Evolutionary conservation across 1,140 invertebrate genomes (phyloP).

Genomic region (Pentalonia nigronervosa): DNA sequence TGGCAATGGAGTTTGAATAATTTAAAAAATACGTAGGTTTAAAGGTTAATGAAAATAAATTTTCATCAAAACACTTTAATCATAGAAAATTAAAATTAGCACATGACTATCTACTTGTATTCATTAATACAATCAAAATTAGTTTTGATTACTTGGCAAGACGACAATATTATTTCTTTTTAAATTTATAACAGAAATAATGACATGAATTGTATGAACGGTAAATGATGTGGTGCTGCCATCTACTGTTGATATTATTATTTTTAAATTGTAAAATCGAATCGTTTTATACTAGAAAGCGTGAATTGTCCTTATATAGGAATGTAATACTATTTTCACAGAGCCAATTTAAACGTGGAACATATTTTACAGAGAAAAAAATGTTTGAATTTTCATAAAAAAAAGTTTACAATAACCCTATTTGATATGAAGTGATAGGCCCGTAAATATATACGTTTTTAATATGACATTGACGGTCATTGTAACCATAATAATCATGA

Average conservation of each 20-base stretch:
- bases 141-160: neutral
- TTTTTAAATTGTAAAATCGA: neutral
- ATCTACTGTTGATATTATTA: neutral
- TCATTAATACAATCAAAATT: too few species aligned
- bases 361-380: neutral
- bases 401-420: neutral
- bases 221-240: neutral
- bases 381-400: neutral
- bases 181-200: neutral
- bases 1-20: neutral
- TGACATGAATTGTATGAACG: neutral
- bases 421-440: neutral
- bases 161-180: neutral
- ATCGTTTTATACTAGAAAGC: neutral
- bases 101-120: too few species aligned
- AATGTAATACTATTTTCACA: neutral
- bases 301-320: neutral
- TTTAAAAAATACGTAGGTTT: neutral
- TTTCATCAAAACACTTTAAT: neutral
- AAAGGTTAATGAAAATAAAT: neutral
- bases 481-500: too few species aligned
- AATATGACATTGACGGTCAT: neutral
- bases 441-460: too few species aligned
- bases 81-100: neutral
- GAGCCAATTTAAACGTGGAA: neutral